phyloP scores from a whole-genome alignment of 2,888 invertebrate genomes.

The Ormyrus labotus region DNA sequence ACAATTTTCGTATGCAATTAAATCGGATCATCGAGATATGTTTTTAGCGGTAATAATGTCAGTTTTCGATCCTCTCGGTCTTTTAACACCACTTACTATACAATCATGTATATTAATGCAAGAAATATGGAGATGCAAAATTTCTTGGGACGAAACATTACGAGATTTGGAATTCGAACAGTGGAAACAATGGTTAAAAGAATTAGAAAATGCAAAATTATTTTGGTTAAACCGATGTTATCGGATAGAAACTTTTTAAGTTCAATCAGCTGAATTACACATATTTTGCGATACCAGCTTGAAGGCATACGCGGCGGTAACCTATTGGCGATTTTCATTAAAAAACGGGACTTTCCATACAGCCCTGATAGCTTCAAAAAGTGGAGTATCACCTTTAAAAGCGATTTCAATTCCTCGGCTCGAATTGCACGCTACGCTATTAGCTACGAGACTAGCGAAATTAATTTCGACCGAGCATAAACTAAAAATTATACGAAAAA shows the following conservation, averaged over 20 bases:
- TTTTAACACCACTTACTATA: constrained; percentile 4
- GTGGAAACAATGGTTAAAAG: constrained; percentile 16
- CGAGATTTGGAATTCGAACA: neutral
- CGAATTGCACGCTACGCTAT: constrained; percentile 22
- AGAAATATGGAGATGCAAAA: neutral
- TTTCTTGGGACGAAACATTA: constrained; percentile 6
- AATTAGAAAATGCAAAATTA: neutral
- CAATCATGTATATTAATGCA: constrained; percentile 12
- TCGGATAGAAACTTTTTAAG: neutral
- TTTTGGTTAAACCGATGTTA: neutral
- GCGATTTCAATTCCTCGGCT: neutral
- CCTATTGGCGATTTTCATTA: constrained; percentile 2
- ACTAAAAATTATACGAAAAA: neutral
- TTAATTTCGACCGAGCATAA: neutral
- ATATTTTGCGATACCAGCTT: constrained; percentile 2
- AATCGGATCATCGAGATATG: constrained; percentile 22
- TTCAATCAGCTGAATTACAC: constrained; percentile 7
- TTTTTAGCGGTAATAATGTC: constrained; percentile 30
- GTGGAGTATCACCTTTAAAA: constrained; percentile 21
- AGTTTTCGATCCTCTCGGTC: neutral
- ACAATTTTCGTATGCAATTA: constrained; percentile 40
- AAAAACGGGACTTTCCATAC: neutral
- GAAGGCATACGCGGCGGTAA: constrained; percentile 14
- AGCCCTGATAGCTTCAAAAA: constrained; percentile 15
- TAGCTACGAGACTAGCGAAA: constrained; percentile 25